phyloP scores from a whole-genome alignment of 2,113 vertebrate genomes.

The Prolemur simus region DNA sequence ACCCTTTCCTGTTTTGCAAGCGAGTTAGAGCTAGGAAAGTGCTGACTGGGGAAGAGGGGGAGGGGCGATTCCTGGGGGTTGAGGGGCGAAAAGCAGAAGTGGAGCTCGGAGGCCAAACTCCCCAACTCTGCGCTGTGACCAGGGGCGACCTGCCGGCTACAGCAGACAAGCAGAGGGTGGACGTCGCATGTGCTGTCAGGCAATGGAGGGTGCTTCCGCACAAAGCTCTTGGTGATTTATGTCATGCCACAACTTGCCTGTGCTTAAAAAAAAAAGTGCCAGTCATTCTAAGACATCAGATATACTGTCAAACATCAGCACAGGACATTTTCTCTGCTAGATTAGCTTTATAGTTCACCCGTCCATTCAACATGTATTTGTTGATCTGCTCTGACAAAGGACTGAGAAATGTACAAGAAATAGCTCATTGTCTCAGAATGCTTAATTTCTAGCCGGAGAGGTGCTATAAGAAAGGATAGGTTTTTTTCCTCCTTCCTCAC shows the following conservation, averaged over 20 bases:
- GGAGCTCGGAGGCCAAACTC: neutral
- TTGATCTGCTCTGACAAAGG: neutral
- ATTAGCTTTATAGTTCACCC: neutral
- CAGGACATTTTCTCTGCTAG: neutral
- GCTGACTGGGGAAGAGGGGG: neutral
- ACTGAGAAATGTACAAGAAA: neutral
- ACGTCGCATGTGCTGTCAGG: neutral
- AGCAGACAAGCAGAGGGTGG: neutral
- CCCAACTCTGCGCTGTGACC: neutral
- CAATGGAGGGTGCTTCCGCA: neutral
- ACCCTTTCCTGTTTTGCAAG: neutral
- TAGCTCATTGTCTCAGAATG: neutral
- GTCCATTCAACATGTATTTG: neutral
- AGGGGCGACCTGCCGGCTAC: neutral
- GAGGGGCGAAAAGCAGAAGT: rapidly evolving
- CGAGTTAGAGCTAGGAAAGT: neutral
- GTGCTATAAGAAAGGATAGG: neutral
- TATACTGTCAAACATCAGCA: neutral
- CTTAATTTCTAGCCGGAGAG: neutral
- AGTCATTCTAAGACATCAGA: neutral
- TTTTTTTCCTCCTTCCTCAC: neutral
- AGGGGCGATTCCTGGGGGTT: neutral
- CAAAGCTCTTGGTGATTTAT: neutral
- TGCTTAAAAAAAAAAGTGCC: neutral
- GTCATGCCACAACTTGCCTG: neutral